Conservation (phyloP, 2,888 invertebrate genomes). For the Drosophila fungiperda region DNA sequence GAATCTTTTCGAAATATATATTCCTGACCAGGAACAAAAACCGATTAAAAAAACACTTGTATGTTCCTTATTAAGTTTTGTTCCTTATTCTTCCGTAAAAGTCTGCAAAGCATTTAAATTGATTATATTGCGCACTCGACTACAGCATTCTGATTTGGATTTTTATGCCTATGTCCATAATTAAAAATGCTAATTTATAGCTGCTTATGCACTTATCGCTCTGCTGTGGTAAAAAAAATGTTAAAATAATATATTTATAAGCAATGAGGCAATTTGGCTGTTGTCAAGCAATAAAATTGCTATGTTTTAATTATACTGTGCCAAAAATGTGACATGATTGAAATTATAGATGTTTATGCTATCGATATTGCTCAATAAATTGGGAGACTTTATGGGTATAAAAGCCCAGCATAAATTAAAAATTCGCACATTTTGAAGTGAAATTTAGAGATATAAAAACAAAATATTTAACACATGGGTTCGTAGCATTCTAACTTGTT, state of each 20-base stretch:
- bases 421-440: not conserved
- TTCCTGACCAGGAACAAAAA: not conserved
- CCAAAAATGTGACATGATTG: not conserved
- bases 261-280: not conserved
- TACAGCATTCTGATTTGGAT: not conserved
- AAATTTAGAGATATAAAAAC: not conserved
- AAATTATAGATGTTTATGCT: not conserved
- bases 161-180: too few relatives aligned
- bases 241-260: not conserved
- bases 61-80: not conserved
- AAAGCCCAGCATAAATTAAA: too few relatives aligned
- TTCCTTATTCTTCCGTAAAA: not conserved
- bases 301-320: not conserved
- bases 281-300: not conserved
- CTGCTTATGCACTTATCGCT: not conserved
- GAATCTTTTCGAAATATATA: not conserved
- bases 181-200: not conserved
- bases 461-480: not conserved
- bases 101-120: not conserved
- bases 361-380: not conserved
- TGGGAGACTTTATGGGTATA: not conserved
- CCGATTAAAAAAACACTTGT: not conserved
- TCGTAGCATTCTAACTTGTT: not conserved
- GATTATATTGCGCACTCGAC: not conserved
- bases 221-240: not conserved